Evolutionary conservation across 2,797 vertebrate genomes (phyloP).

Genomic region (Artibeus jamaicensis): DNA sequence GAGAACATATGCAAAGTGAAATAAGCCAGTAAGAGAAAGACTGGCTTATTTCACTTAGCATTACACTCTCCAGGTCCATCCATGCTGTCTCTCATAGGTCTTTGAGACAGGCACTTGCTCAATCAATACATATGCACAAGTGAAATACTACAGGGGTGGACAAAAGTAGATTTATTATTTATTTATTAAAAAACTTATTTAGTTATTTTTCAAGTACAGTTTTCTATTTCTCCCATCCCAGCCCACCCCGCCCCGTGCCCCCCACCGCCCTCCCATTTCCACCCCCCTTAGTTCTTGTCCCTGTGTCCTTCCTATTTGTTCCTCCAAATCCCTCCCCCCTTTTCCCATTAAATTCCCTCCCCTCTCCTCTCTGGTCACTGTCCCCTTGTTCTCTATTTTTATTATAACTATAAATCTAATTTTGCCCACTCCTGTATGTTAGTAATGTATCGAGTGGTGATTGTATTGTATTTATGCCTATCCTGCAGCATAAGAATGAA

Average conservation of each 20-base stretch:
- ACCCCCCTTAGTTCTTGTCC: no score
- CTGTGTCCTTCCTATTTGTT: no score
- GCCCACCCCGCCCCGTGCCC: no score
- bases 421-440: neutral
- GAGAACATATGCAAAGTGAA: neutral
- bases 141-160: neutral
- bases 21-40: neutral
- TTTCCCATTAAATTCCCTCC: no score
- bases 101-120: neutral
- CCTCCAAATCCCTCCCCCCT: no score
- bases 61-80: no score
- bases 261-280: no score
- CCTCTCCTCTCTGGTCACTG: no score
- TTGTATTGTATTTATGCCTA: neutral
- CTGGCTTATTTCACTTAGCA: neutral
- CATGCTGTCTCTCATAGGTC: neutral
- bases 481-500: neutral
- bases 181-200: no score
- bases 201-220: no score
- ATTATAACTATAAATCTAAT: neutral
- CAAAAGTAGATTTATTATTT: neutral
- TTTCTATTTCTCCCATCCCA: no score
- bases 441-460: neutral
- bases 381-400: no score
- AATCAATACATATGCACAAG: neutral